Evolutionary conservation across 1,140 invertebrate genomes (phyloP), one percentile per base, ranked within the genome.

Genomic region (Dolichoris vasculosae): DNA sequence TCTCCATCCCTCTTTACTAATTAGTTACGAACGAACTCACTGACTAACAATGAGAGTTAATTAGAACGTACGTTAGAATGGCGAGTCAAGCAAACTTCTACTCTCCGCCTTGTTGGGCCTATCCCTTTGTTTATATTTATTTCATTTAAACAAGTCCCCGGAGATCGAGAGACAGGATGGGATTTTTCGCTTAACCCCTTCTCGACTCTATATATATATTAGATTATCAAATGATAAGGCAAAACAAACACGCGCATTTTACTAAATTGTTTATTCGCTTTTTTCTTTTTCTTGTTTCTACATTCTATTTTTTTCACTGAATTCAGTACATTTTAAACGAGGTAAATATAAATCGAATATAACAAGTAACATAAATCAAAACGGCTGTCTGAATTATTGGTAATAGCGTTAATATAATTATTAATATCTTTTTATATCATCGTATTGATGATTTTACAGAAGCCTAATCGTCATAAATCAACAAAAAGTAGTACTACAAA

Each of bases 11-110:
- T 32, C 63, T 35, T 30, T 46, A 69, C 78, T 81, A 85, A 85
- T 85, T 75, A 85, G 78, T 67, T 80, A 48, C 78, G 51, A 81
- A 69, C 84, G 67, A 55, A 79, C 82, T 77, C 55, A 84, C 82
- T 84, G 69, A 84, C 83, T 85, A 85, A 85, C 78, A 81, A 85
- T 78, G 84, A 76, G 48, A 85, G 84, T 81, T 85, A 85, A 85
- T 85, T 85, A 85, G 78, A 85, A 85, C 51, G 76, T 84, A 76
- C 76, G 83, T 84, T 84, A 84, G 82, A 64, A 38, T 26, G 30
- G 32, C 30, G 59, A 48, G 40, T n/a, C 82, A 11, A 55, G 4
- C 35, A 69, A 84, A 84, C 83, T 84, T 84, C 46, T 77, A 13
- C 43, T 7, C 71, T 46, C 67, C 48, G 35, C 55, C 30, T 35